Conservation (phyloP, 2,888 invertebrate genomes). For the Erebia aethiops region DNA sequence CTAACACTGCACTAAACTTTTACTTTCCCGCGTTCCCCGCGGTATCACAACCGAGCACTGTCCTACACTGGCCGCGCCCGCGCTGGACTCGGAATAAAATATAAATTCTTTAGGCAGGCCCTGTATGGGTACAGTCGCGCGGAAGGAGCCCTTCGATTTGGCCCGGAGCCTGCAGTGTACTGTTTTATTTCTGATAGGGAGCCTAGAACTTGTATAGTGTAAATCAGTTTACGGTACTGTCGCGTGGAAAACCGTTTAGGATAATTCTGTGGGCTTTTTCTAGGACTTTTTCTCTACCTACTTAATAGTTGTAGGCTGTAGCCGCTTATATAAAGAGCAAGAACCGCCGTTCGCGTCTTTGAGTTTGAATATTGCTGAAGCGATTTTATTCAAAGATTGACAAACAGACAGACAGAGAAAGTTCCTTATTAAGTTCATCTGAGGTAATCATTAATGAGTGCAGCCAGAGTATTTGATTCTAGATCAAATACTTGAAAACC, state of each 20-base stretch:
- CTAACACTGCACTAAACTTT: conserved; percentile 60
- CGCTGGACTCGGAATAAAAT: conserved; percentile 62
- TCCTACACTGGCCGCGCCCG: conserved; percentile 59
- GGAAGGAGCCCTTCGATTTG: conserved; percentile 55
- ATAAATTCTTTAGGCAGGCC: conserved; percentile 77
- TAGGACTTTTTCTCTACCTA: no score
- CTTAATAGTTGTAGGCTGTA: no score
- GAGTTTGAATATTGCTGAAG: neutral
- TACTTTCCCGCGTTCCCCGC: conserved; percentile 50
- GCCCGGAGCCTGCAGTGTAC: conserved; percentile 23
- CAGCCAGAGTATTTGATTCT: no score
- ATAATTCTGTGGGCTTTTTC: neutral
- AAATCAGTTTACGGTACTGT: conserved; percentile 36
- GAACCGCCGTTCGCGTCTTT: neutral
- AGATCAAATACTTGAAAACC: no score
- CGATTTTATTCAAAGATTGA: neutral
- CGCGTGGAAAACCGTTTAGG: conserved; percentile 21
- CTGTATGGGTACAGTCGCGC: conserved; percentile 68
- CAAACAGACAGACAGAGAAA: no score
- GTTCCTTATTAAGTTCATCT: no score
- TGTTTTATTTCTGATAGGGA: conserved; percentile 28
- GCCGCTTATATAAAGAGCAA: no score
- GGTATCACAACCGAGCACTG: conserved; percentile 46
- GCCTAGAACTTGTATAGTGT: conserved; percentile 34
- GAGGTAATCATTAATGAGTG: no score